These are phyloP conservation scores for Gymnopithys bicolor DNA, from an alignment of 2,797 vertebrate species.

Conservation along the genomic window DNA sequence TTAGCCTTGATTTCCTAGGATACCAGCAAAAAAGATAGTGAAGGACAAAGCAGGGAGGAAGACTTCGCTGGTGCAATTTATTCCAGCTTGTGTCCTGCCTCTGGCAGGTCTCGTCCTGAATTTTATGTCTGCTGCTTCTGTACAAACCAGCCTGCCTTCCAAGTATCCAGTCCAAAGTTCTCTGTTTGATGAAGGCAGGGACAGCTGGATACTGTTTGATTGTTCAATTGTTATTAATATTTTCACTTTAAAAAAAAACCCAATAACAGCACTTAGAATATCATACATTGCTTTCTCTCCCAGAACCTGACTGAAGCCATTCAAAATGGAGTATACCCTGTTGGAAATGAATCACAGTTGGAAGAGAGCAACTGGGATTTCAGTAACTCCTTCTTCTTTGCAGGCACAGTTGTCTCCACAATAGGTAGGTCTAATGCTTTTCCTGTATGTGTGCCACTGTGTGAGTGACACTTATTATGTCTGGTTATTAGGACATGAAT, in stretches of 20 bases:
- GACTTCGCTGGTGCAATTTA: neutral
- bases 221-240: neutral
- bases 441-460: neutral
- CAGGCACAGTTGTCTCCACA: slow-evolving; percentile 70
- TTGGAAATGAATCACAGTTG: slow-evolving; percentile 28
- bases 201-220: neutral
- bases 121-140: neutral
- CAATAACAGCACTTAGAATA: neutral
- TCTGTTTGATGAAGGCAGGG: neutral
- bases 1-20: neutral
- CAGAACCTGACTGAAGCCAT: slow-evolving; percentile 67
- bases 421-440: slow-evolving; percentile 61
- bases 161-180: neutral
- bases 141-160: neutral
- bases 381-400: slow-evolving; percentile 76
- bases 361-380: slow-evolving; percentile 74
- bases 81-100: neutral
- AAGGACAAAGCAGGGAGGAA: neutral
- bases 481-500: neutral
- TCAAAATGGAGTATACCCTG: slow-evolving; percentile 68
- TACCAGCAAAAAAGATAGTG: neutral
- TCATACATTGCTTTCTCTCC: neutral
- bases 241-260: neutral
- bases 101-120: neutral
- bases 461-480: neutral